These are phyloP conservation scores for Bombus waltoni DNA, from an alignment of 1,140 invertebrate genomes.

Conservation along the genomic window DNA sequence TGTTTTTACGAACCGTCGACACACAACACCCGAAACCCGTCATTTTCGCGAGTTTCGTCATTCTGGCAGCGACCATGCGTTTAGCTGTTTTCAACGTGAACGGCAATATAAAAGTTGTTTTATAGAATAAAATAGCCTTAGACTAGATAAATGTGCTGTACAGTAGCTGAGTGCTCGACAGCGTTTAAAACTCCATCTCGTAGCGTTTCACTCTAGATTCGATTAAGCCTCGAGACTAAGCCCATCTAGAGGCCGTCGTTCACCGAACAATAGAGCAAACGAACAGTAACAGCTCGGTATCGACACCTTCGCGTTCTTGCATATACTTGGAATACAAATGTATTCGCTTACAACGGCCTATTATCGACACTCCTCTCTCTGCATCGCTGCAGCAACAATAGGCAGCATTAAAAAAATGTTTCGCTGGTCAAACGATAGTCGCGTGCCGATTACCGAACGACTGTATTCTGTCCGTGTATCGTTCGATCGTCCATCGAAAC, in stretches of 20 bases:
- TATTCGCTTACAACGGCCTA: background rate
- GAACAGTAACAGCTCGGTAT: background rate
- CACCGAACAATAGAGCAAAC: background rate
- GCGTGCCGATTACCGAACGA: background rate
- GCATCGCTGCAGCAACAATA: background rate
- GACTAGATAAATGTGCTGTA: background rate
- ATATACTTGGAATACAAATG: background rate
- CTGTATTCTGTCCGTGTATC: background rate
- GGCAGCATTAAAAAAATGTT: background rate
- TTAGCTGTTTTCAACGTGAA: background rate
- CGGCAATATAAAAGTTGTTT: background rate
- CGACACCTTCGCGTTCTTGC: background rate
- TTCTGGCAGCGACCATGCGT: background rate
- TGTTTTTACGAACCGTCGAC: background rate
- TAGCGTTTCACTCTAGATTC: background rate
- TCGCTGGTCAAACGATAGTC: background rate
- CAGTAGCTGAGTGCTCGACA: background rate
- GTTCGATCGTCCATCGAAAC: no score
- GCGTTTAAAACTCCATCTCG: background rate
- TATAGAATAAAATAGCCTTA: background rate
- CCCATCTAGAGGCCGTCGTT: background rate
- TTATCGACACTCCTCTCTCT: background rate
- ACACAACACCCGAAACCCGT: background rate
- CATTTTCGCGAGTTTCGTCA: no score
- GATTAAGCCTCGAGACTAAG: background rate